Evolutionary conservation across 2,113 vertebrate genomes (phyloP).

Genomic region (Rhineura floridana): DNA sequence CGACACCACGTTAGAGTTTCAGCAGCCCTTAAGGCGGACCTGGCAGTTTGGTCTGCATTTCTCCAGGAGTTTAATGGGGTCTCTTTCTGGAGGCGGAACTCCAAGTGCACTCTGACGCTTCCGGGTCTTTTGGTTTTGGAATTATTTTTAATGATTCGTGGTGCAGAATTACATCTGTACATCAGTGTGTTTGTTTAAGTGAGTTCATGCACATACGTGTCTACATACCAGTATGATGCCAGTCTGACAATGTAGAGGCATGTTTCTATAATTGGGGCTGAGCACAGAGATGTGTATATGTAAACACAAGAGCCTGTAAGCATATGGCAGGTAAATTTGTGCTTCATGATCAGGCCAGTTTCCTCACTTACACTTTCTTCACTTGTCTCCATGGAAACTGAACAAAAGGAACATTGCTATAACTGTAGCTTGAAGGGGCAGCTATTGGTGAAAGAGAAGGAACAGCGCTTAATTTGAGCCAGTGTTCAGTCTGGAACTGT

Average conservation of each 20-base stretch:
- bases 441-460: constrained; percentile 50
- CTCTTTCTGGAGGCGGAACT: too few species aligned
- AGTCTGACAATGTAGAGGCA: not conserved
- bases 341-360: not conserved
- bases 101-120: too few species aligned
- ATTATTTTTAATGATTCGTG: too few species aligned
- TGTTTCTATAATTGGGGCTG: not conserved
- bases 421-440: constrained; percentile 49
- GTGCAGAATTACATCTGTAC: too few species aligned
- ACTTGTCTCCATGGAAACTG: constrained; percentile 79
- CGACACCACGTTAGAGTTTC: too few species aligned
- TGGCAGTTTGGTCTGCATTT: too few species aligned
- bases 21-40: too few species aligned
- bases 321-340: not conserved
- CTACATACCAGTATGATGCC: not conserved
- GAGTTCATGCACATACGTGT: too few species aligned
- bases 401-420: constrained; percentile 43
- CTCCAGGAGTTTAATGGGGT: too few species aligned
- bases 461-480: constrained; percentile 4
- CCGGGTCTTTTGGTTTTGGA: too few species aligned
- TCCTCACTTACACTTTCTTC: constrained; percentile 1
- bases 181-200: too few species aligned
- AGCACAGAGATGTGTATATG: not conserved
- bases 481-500: not conserved
- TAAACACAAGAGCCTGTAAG: not conserved